These are phyloP conservation scores for Coleophora flavipennella DNA, from an alignment of 2,888 invertebrate species.

Conservation along the genomic window DNA sequence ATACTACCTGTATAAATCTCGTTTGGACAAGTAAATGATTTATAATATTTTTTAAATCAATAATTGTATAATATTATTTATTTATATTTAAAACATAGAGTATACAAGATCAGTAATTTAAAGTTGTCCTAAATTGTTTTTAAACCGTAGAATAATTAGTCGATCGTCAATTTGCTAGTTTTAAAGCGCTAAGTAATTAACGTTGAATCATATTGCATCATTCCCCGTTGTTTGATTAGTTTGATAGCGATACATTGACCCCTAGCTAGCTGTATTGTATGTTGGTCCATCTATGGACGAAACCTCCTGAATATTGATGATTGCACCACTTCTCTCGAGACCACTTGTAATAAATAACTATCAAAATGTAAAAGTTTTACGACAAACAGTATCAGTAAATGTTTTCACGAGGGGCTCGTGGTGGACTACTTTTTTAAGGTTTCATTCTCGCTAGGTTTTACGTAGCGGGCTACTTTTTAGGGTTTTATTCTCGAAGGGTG, in stretches of 20 bases:
- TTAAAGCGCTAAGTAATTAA: conserved; percentile 14
- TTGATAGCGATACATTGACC: conserved; percentile 56
- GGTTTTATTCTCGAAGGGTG: too few relatives aligned
- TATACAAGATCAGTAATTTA: not conserved
- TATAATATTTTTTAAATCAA: not conserved
- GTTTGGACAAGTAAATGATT: too few relatives aligned
- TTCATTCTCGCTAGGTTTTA: too few relatives aligned
- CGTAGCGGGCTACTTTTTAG: too few relatives aligned
- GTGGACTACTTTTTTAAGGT: too few relatives aligned
- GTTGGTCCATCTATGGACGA: not conserved
- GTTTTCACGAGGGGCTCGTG: too few relatives aligned
- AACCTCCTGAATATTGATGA: too few relatives aligned
- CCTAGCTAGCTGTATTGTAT: conserved; percentile 27
- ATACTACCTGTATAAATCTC: too few relatives aligned
- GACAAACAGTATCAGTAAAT: too few relatives aligned
- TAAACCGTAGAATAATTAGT: not conserved
- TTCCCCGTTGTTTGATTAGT: conserved; percentile 52
- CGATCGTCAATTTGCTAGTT: conserved; percentile 12
- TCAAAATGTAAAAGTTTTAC: too few relatives aligned
- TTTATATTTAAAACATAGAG: not conserved
- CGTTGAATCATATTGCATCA: conserved; percentile 51
- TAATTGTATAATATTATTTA: not conserved
- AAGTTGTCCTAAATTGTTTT: not conserved
- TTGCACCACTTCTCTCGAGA: too few relatives aligned
- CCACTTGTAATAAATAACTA: too few relatives aligned